These are phyloP conservation scores for Heliconius eleuchia DNA, from an alignment of 1,140 invertebrate species.

Conservation along the genomic window DNA sequence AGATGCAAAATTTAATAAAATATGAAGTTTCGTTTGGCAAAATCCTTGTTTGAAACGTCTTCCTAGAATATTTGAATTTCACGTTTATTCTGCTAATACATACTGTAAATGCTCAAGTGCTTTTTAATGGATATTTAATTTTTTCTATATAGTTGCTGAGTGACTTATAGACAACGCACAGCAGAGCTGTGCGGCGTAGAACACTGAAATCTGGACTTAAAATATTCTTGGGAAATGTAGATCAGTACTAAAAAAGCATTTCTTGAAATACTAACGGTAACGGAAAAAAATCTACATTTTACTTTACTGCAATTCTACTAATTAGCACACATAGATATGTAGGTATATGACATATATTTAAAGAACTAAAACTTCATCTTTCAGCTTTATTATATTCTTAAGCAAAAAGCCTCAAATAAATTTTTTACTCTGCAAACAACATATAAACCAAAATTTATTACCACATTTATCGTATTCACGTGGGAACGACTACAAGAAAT, in stretches of 20 bases:
- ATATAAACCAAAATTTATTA: not conserved
- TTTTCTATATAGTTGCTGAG: too few species aligned
- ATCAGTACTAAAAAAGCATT: too few species aligned
- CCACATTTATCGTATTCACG: constrained; percentile 12
- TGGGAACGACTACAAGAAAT: not conserved
- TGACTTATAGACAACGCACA: too few species aligned
- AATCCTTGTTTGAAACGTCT: constrained; percentile 7
- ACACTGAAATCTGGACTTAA: too few species aligned
- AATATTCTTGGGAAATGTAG: too few species aligned
- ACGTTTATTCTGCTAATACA: not conserved
- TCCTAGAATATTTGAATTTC: not conserved
- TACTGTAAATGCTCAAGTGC: not conserved
- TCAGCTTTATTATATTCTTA: not conserved
- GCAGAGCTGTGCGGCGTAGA: too few species aligned
- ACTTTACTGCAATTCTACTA: too few species aligned
- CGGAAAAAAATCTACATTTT: too few species aligned
- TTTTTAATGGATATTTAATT: not conserved
- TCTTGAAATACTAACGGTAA: too few species aligned
- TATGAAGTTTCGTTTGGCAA: constrained; percentile 9
- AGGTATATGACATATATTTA: too few species aligned
- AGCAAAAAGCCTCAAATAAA: not conserved
- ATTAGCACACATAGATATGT: too few species aligned
- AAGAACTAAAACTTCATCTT: too few species aligned
- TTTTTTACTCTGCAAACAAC: not conserved
- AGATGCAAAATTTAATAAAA: constrained; percentile 11